phyloP scores from a whole-genome alignment of 2,888 invertebrate genomes.

The Meta bourneti region DNA sequence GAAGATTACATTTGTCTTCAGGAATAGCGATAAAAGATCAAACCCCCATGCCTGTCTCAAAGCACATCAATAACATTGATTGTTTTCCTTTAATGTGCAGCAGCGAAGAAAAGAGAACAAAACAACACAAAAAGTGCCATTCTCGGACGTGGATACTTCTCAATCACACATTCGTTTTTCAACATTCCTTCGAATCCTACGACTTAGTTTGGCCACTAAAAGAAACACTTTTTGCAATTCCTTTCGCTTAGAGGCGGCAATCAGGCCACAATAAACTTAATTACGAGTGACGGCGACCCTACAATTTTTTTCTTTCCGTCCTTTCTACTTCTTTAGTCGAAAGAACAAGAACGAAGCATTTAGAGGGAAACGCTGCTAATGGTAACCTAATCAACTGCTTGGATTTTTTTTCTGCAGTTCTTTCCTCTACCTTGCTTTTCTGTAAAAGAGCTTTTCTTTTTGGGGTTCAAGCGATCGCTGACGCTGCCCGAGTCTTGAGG shows the following conservation, averaged over 20 bases:
- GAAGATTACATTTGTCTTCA: slow-evolving; percentile 32
- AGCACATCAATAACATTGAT: slow-evolving; percentile 51
- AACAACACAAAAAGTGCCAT: slow-evolving; percentile 3
- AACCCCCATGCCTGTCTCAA: slow-evolving; percentile 48
- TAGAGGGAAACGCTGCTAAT: slow-evolving; percentile 70
- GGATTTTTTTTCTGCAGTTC: slow-evolving; percentile 24
- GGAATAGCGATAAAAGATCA: slow-evolving; percentile 25
- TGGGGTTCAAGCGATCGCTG: slow-evolving; percentile 31
- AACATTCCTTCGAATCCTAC: neutral
- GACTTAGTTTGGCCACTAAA: slow-evolving; percentile 47
- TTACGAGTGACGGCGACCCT: slow-evolving; percentile 65
- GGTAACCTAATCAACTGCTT: slow-evolving; percentile 70
- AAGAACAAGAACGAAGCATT: slow-evolving; percentile 66
- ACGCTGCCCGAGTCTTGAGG: neutral
- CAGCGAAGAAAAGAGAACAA: neutral
- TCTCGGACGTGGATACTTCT: slow-evolving; percentile 28
- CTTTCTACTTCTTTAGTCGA: slow-evolving; percentile 20
- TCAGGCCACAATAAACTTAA: slow-evolving; percentile 74
- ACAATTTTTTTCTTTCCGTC: slow-evolving; percentile 23
- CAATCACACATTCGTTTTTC: slow-evolving; percentile 57
- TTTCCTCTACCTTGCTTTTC: slow-evolving; percentile 10
- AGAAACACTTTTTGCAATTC: slow-evolving; percentile 72
- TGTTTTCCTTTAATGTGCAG: slow-evolving; percentile 60
- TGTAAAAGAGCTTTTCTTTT: slow-evolving; percentile 37
- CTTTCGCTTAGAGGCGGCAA: slow-evolving; percentile 66